These are phyloP conservation scores for Stenodema calcarata DNA, from an alignment of 2,888 invertebrate genomes.

Conservation along the genomic window DNA sequence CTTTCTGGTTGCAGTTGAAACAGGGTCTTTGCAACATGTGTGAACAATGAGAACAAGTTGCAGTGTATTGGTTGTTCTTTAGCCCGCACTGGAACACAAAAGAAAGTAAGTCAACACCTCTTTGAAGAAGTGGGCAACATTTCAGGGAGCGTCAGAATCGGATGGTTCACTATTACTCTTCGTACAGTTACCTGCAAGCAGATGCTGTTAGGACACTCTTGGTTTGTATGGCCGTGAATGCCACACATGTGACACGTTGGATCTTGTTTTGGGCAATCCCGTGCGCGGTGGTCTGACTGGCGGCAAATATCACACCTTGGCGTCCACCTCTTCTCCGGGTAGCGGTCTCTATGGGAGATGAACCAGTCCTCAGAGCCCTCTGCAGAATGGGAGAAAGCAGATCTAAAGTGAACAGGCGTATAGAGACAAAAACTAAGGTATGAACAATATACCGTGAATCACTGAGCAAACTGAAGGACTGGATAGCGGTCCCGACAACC, in stretches of 20 bases:
- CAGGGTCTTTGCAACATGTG: slow-evolving; percentile 2
- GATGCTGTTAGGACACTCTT: slow-evolving; percentile 46
- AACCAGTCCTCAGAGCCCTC: background rate
- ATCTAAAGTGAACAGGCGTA: no score
- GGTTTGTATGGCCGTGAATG: slow-evolving; percentile 37
- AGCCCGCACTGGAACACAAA: slow-evolving; percentile 41
- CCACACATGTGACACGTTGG: slow-evolving; percentile 50
- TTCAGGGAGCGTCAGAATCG: background rate
- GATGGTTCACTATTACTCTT: background rate
- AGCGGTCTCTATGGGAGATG: slow-evolving; percentile 3
- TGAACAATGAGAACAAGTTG: slow-evolving; percentile 21
- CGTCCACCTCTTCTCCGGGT: background rate
- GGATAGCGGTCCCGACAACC: no score
- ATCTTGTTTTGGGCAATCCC: slow-evolving; percentile 47
- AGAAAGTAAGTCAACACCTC: background rate
- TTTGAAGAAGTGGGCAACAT: no score
- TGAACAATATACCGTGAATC: no score
- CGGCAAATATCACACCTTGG: slow-evolving; percentile 48
- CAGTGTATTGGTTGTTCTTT: background rate
- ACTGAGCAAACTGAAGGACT: no score
- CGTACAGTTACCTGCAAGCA: slow-evolving; percentile 46
- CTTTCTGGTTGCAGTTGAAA: slow-evolving; percentile 36
- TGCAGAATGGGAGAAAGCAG: background rate
- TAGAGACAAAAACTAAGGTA: no score
- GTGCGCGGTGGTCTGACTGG: slow-evolving; percentile 26